Evolutionary conservation across 1,140 invertebrate species (phyloP).

Genomic region (Pachyrhynchus sulphureomaculatus): DNA sequence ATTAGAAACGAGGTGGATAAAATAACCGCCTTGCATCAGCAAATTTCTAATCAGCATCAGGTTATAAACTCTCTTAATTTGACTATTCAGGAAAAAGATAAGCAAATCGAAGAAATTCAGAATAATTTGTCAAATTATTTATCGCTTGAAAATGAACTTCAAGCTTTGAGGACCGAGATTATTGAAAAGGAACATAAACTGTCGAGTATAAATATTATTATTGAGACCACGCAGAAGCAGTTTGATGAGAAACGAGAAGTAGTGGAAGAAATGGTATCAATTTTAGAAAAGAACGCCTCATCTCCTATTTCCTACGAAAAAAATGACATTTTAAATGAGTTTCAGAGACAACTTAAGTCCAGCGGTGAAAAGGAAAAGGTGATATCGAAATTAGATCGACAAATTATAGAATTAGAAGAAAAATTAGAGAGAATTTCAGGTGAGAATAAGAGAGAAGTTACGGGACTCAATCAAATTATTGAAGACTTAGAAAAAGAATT

Average conservation of each 20-base stretch:
- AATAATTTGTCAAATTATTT: constrained; percentile 23
- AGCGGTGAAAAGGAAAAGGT: constrained; percentile 21
- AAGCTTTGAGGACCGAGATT: constrained; percentile 10
- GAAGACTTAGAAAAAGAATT: constrained; percentile 34
- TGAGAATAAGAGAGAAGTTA: constrained; percentile 27
- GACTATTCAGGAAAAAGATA: constrained; percentile 28
- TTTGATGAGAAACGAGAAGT: constrained; percentile 39
- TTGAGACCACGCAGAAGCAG: constrained; percentile 37
- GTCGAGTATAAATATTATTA: constrained; percentile 28
- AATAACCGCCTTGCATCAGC: constrained; percentile 50
- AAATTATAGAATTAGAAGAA: constrained; percentile 11
- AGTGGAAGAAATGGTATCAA: constrained; percentile 33
- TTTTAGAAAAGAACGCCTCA: constrained; percentile 29
- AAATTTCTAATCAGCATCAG: constrained; percentile 45
- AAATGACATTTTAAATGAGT: constrained; percentile 32
- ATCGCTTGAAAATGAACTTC: constrained; percentile 30
- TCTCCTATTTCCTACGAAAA: constrained; percentile 34
- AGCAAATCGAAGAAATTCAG: constrained; percentile 23
- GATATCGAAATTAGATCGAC: constrained; percentile 11
- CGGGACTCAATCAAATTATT: constrained; percentile 27
- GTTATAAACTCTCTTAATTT: constrained; percentile 40
- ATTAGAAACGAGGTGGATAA: constrained; percentile 49
- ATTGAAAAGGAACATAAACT: constrained; percentile 35
- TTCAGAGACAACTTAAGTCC: constrained; percentile 28
- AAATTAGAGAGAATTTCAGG: constrained; percentile 5